These are phyloP conservation scores for Epinephelus awoara DNA, from an alignment of 2,797 vertebrate species.

Conservation along the genomic window DNA sequence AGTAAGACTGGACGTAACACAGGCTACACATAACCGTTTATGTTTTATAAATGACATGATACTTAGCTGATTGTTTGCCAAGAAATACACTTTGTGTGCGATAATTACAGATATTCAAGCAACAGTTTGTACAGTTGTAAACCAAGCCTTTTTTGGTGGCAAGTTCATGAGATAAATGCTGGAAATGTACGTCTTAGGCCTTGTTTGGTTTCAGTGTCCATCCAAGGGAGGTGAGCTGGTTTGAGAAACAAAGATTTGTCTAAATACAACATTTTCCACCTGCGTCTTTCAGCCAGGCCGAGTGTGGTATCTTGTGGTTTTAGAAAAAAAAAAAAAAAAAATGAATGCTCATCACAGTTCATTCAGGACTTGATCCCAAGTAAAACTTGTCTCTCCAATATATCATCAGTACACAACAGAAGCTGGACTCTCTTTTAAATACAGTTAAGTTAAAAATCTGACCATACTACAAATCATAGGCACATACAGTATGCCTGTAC, in stretches of 20 bases:
- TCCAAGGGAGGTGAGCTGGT: slow-evolving; percentile 49
- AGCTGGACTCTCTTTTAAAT: slow-evolving; percentile 45
- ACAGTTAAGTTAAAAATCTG: slow-evolving; percentile 59
- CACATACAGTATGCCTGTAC: slow-evolving; percentile 49
- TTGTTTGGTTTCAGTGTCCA: slow-evolving; percentile 50
- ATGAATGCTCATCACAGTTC: slow-evolving; percentile 27
- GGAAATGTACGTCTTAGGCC: slow-evolving; percentile 44
- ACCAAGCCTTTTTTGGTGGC: slow-evolving; percentile 24
- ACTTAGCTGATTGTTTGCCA: slow-evolving; percentile 27
- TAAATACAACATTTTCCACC: slow-evolving; percentile 37
- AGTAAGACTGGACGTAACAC: slow-evolving; percentile 49
- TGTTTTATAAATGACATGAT: slow-evolving; percentile 51
- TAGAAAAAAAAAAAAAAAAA: background rate
- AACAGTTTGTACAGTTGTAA: slow-evolving; percentile 36
- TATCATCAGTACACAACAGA: slow-evolving; percentile 47
- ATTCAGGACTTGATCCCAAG: slow-evolving; percentile 44
- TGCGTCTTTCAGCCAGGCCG: slow-evolving; percentile 16
- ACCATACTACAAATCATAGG: slow-evolving; percentile 40
- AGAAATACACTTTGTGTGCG: slow-evolving; percentile 38
- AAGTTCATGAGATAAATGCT: slow-evolving; percentile 46
- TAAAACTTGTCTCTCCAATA: slow-evolving; percentile 26
- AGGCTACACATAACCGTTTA: slow-evolving; percentile 53
- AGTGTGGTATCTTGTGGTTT: background rate
- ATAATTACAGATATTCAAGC: slow-evolving; percentile 50
- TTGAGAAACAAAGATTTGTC: slow-evolving; percentile 51